Evolutionary conservation across 2,797 vertebrate species (phyloP).

Genomic region (Setipinna tenuifilis): DNA sequence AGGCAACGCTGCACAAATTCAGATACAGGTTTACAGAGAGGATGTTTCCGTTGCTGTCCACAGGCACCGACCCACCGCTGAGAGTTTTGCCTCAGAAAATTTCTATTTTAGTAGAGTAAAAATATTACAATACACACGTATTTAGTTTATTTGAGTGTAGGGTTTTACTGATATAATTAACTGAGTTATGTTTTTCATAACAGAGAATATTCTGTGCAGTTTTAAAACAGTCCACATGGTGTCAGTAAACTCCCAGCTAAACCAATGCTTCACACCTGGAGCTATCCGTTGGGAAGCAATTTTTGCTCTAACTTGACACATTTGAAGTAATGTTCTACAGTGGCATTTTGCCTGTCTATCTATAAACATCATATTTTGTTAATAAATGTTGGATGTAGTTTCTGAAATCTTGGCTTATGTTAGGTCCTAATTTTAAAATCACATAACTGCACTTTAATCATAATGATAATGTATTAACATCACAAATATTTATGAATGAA

Average conservation of each 20-base stretch:
- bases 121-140: neutral
- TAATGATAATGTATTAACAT: neutral
- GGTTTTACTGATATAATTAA: neutral
- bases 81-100: slow-evolving; percentile 1
- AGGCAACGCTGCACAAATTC: slow-evolving; percentile 16
- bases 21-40: slow-evolving; percentile 28
- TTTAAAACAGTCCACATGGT: neutral
- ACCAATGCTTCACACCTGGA: neutral
- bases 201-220: neutral
- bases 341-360: neutral
- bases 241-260: neutral
- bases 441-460: neutral
- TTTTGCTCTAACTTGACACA: neutral
- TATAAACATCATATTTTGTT: neutral
- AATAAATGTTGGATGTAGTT: neutral
- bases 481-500: neutral
- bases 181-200: neutral
- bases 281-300: neutral
- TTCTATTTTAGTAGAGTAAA: neutral
- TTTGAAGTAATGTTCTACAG: neutral
- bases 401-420: neutral
- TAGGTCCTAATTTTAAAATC: neutral
- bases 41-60: neutral
- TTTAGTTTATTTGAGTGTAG: neutral
- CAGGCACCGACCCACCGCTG: neutral